Percentiles rank a stretch among this genome's conserved stretches.
Evolutionary conservation across 1,140 invertebrate species (phyloP).

Genomic region (Pomacea maculata): DNA sequence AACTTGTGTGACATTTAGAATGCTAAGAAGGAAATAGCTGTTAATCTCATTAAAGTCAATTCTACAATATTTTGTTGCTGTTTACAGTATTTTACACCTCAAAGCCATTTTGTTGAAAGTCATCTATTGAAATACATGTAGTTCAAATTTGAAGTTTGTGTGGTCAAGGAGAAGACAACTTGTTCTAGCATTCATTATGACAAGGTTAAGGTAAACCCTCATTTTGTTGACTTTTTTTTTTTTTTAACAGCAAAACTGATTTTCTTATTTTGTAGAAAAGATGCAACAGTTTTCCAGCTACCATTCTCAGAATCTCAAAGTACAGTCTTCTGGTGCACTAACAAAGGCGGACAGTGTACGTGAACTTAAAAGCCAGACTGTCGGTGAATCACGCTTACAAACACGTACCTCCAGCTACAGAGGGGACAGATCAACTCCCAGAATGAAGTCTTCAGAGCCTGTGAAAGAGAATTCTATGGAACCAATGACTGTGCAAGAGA

Average conservation of each 20-base stretch:
- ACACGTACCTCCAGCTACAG: slow-evolving; percentile 17
- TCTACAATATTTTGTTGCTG: too few species aligned
- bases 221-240: too few species aligned
- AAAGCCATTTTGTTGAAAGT: too few species aligned
- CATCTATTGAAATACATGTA: too few species aligned
- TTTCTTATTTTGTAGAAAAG: slow-evolving; percentile 9
- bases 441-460: slow-evolving; percentile 10
- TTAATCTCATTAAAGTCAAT: too few species aligned
- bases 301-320: background rate
- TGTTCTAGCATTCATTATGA: too few species aligned
- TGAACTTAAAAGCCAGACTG: background rate
- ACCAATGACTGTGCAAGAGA: background rate
- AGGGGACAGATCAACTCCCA: slow-evolving; percentile 11
- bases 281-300: background rate
- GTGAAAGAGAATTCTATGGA: background rate
- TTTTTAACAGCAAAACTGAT: too few species aligned
- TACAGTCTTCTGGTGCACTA: slow-evolving; percentile 10
- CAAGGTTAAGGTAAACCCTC: too few species aligned
- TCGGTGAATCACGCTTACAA: slow-evolving; percentile 2
- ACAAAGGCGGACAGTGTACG: slow-evolving; percentile 19
- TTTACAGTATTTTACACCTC: too few species aligned
- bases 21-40: too few species aligned
- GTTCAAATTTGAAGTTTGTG: too few species aligned
- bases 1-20: background rate
- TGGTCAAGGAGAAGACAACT: too few species aligned